Percentiles rank a stretch among this genome's conserved stretches.
These are phyloP conservation scores for Pontoporia blainvillei DNA, from an alignment of 2,113 vertebrate species.

Conservation along the genomic window DNA sequence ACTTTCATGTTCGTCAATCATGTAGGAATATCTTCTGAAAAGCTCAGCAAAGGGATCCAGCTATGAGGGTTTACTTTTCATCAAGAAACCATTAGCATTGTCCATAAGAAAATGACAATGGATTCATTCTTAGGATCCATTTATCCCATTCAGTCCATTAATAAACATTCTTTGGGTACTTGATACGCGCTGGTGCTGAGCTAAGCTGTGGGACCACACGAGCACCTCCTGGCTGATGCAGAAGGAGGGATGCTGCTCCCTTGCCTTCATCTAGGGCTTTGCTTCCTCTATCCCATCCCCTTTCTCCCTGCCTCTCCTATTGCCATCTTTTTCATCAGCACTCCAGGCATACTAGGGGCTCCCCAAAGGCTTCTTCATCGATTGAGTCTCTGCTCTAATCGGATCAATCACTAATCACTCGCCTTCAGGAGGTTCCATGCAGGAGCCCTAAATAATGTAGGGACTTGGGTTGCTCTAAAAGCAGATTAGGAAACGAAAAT, in stretches of 20 bases:
- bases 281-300: background rate
- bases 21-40: background rate
- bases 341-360: background rate
- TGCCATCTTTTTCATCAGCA: background rate
- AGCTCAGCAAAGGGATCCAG: background rate
- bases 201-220: background rate
- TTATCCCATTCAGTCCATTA: background rate
- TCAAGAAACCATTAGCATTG: background rate
- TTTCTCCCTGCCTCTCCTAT: background rate
- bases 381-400: slow-evolving; percentile 25
- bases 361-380: background rate
- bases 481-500: slow-evolving; percentile 19
- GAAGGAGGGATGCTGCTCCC: background rate
- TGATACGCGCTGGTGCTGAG: background rate
- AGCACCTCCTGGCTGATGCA: fast-evolving
- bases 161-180: no score
- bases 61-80: background rate
- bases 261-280: background rate
- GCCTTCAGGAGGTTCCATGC: background rate
- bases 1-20: background rate
- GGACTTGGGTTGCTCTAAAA: slow-evolving; percentile 6
- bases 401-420: slow-evolving; percentile 26
- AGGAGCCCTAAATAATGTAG: slow-evolving; percentile 37
- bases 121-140: background rate
- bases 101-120: background rate